Base-by-base conservation (phyloP, 2,113 vertebrate species). In the Thunnus thynnus region DNA sequence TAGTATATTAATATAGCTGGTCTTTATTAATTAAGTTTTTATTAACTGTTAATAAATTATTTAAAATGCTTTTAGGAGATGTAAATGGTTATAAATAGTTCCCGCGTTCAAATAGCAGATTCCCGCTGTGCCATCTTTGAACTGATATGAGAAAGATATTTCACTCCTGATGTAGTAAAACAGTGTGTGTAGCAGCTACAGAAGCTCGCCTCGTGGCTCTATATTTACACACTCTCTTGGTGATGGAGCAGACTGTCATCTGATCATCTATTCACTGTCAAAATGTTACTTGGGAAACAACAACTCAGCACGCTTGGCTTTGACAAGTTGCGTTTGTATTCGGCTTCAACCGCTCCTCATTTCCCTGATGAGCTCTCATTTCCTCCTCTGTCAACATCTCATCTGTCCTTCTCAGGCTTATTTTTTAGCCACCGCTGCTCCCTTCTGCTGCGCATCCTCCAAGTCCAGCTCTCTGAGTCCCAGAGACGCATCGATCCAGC, bases 401-500 rank as follows among this genome's bases (percentile, higher is more conserved):
- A 56, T 74, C 57, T 54, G 70, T 70, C 36, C 67, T 47, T 65
- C 83, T 68, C 18, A 3, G 52, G 12, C 71, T 69, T 48, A 60
- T 87, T 83, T 30, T 75, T 80, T 55, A 80, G 41, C 72, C 73
- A 44, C 13, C 12, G 32, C 36, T 30, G 27, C 27, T 16, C 30
- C 66, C 3, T n/a, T 60, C 63, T 57, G 25, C 48, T 2, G 20
- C 69, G 17, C n/a, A 54, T 18, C 13, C 14, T 80, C 57, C 2
- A 0, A 16, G 66, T 50, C 67, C 76, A 22, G 68, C 65, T 57
- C 46, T 51, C 9, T 5, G 14, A 78, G 75, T 57, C 67, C n/a
- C n/a, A 55, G 5, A 54, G 57, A 46, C 2, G 0, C 84, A 91
- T 92, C 67, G 90, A 92, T 92, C 84, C 70, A 55, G 71, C 80